Evolutionary conservation across 1,140 invertebrate genomes (phyloP), one percentile per base, ranked within the genome.

Genomic region (Euura lappo): DNA sequence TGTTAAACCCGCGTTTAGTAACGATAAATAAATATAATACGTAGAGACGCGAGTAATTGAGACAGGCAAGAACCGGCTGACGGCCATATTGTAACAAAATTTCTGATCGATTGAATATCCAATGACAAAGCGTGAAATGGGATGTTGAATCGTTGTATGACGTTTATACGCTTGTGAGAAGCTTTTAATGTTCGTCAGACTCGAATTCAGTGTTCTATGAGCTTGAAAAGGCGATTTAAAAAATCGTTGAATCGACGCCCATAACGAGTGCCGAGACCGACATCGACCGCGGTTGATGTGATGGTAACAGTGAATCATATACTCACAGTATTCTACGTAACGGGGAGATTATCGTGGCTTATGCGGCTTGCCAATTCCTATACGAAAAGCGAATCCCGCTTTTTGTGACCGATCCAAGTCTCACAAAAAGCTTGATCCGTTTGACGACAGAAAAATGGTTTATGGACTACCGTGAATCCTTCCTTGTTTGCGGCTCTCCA

Each of bases 341-440:
- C 44, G 10, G 28, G 10, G 66, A 10, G 10, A 28, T 13, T 44
- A 44, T 68, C 66, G 11, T 44, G 44, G 11, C 66, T 68, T 44
- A 8, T 68, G 28, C 44, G 66, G 44, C 66, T 68, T 78, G 81
- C 85, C 83, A 85, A 85, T 85, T 87, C 83, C 85, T 86, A 85
- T 84, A 78, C 86, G 86, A 88, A 88, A 88, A 87, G 86, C 85
- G 86, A 88, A 88, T 87, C 86, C 85, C 81, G 86, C 86, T 87
- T 87, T 87, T 87, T 88, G 86, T 87, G 86, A 88, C 75, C 80
- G 84, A 87, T 87, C 85, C 86, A 83, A 88, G 76, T 86, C 81
- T 88, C 86, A 88, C 85, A 86, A 86, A 87, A 88, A 87, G 86
- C 86, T 83, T 85, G 86, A 87, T 87, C 83, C 86, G 85, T 87